A percentile compares a stretch with the other conserved stretches of the same genome.
Evolutionary conservation across 2,797 vertebrate species (phyloP).

Genomic region (Hirundo rustica): DNA sequence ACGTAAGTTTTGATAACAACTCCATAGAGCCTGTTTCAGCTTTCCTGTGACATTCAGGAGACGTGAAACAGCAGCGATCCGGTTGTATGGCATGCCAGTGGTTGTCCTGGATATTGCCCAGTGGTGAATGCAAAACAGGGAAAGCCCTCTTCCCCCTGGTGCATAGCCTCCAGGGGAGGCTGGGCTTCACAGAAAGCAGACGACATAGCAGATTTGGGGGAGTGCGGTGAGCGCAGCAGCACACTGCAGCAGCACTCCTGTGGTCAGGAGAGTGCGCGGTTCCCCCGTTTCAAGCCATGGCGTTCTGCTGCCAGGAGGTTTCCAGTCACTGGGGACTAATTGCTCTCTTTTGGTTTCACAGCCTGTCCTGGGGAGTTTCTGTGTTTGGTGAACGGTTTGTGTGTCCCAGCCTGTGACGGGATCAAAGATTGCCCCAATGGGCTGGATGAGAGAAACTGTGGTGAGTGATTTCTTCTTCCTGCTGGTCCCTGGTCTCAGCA

Average conservation of each 20-base stretch:
- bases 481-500: not conserved
- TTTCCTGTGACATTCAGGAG: not conserved
- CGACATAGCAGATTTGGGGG: not conserved
- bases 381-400: conserved; percentile 86
- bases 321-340: not conserved
- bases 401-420: conserved; percentile 90
- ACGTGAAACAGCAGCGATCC: not conserved
- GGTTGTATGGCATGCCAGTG: rapidly evolving
- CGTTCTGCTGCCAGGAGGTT: not conserved
- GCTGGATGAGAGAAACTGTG: conserved; percentile 92
- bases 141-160: not conserved
- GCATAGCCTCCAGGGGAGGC: not conserved
- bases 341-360: conserved; percentile 54
- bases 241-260: not conserved
- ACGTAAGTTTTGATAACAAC: not conserved
- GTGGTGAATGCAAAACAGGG: not conserved
- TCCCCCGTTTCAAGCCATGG: not conserved
- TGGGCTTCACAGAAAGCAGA: not conserved
- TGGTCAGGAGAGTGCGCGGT: not conserved
- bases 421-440: conserved; percentile 90
- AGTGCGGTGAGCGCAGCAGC: not conserved
- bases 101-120: not conserved
- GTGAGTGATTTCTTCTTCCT: conserved; percentile 69
- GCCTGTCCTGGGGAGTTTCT: conserved; percentile 90
- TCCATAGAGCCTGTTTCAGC: not conserved